Conservation (phyloP, 2,797 vertebrate species). For the Chaetodon trifasciatus region DNA sequence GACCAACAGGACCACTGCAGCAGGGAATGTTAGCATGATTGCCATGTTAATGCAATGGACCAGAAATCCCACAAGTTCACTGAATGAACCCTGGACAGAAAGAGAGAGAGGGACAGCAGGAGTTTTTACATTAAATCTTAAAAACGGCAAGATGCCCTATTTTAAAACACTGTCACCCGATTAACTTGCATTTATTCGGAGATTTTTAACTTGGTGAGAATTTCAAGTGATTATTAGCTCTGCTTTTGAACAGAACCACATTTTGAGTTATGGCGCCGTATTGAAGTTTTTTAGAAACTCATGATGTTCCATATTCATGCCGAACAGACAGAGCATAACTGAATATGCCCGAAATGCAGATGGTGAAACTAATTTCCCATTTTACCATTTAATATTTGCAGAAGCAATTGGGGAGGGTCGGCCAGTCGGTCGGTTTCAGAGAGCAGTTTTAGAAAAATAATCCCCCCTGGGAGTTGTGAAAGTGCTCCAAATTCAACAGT, state of each 20-base stretch:
- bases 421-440: conserved; percentile 44
- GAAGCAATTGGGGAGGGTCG: conserved; percentile 48
- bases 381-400: conserved; percentile 56
- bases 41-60: conserved; percentile 87
- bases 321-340: conserved; percentile 49
- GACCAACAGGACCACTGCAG: conserved; percentile 85
- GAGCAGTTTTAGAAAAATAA: conserved; percentile 61
- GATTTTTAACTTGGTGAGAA: not conserved
- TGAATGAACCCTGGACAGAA: conserved; percentile 84
- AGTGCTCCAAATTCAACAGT: conserved; percentile 50
- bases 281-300: conserved; percentile 49
- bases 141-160: conserved; percentile 1
- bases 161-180: not conserved
- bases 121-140: conserved; percentile 18
- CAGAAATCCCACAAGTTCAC: conserved; percentile 86
- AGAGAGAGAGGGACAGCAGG: conserved; percentile 23
- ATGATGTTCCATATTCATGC: conserved; percentile 51
- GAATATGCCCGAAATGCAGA: conserved; percentile 61
- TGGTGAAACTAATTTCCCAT: conserved; percentile 61
- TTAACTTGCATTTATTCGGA: not conserved
- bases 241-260: conserved; percentile 23
- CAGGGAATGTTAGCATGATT: conserved; percentile 88
- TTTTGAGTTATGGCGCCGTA: conserved; percentile 49
- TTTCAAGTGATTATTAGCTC: conserved; percentile 23
- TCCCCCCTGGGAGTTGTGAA: conserved; percentile 45